Percentiles rank a stretch among this genome's conserved stretches.
phyloP scores from a whole-genome alignment of 1,140 invertebrate species.

The Tetramorium parvispinum region DNA sequence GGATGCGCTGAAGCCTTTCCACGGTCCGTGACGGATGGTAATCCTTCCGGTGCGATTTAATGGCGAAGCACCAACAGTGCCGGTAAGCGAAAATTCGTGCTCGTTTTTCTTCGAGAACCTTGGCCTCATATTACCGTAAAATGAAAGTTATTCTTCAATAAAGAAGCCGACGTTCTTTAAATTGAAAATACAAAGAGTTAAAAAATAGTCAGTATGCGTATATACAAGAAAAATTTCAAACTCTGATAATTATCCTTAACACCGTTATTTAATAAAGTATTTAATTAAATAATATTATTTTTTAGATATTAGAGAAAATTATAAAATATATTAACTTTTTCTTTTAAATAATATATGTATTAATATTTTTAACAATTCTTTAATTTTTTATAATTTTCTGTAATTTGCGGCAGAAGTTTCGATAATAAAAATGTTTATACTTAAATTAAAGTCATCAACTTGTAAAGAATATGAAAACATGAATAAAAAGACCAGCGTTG shows the following conservation, averaged over 20 bases:
- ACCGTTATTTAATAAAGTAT: neutral
- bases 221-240: neutral
- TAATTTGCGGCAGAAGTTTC: neutral
- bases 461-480: neutral
- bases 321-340: neutral
- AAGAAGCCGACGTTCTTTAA: neutral
- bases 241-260: neutral
- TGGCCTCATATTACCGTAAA: conserved; percentile 32
- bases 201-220: neutral
- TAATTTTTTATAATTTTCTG: neutral
- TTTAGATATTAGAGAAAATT: neutral
- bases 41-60: conserved; percentile 66
- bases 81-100: conserved; percentile 46
- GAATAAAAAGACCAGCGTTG: neutral
- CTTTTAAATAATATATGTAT: neutral
- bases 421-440: neutral
- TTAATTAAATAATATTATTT: neutral
- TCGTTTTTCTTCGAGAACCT: conserved; percentile 51
- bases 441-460: neutral
- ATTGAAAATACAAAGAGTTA: neutral
- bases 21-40: conserved; percentile 57
- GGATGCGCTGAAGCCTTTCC: conserved; percentile 47
- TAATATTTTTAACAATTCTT: neutral
- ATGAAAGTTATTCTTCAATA: conserved; percentile 42
- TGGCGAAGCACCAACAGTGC: conserved; percentile 45